These are phyloP conservation scores for Tricholaema leucomelas DNA, from an alignment of 2,113 vertebrate genomes.

Conservation along the genomic window DNA sequence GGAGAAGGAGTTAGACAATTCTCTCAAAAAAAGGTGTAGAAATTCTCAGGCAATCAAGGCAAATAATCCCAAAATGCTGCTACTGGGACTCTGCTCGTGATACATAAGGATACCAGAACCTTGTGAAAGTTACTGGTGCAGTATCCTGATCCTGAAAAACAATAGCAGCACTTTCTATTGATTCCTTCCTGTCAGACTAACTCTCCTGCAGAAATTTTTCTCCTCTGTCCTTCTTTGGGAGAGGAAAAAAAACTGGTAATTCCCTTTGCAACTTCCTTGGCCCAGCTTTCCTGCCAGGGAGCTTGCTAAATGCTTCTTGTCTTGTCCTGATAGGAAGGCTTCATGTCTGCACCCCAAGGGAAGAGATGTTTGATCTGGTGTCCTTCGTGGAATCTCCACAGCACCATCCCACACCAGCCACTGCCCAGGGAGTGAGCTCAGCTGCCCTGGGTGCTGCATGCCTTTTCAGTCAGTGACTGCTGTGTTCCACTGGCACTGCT, in stretches of 20 bases:
- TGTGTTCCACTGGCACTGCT: background rate
- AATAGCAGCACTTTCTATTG: background rate
- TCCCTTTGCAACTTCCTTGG: background rate
- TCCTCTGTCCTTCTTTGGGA: background rate
- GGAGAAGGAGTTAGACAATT: background rate
- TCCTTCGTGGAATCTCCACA: accelerated
- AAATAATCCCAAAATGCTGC: background rate
- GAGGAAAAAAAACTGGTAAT: background rate
- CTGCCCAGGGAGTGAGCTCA: background rate
- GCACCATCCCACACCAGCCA: accelerated
- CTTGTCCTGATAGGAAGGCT: background rate
- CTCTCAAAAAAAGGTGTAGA: background rate
- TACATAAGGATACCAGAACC: background rate
- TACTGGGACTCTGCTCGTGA: background rate
- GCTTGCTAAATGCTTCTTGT: background rate
- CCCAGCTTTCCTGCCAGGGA: background rate
- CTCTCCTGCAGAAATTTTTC: background rate
- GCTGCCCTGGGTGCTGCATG: background rate
- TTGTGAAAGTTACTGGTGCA: background rate
- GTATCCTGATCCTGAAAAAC: background rate
- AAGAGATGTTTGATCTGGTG: background rate
- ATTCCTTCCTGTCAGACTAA: background rate
- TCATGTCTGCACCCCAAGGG: background rate
- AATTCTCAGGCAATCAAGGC: background rate
- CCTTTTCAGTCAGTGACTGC: background rate